Percentiles rank a stretch among this genome's conserved stretches.
These are phyloP conservation scores for Palythoa grandis DNA, from an alignment of 92 coral and sea anemone species.

Conservation along the genomic window DNA sequence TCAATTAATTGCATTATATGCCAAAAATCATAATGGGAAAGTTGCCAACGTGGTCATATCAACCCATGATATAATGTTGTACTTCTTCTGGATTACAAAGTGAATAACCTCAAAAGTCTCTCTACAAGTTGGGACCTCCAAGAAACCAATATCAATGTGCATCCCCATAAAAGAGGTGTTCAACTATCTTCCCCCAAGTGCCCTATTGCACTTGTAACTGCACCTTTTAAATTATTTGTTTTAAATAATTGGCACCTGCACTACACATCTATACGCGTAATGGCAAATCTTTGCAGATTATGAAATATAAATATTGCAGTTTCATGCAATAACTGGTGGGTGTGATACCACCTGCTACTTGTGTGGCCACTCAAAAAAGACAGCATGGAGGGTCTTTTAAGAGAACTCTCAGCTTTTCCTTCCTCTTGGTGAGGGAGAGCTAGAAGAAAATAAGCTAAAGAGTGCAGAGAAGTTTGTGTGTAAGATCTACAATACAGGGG, in stretches of 20 bases:
- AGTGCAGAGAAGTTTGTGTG: constrained; percentile 59
- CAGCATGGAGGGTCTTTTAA: constrained; percentile 41
- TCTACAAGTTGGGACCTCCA: constrained; percentile 65
- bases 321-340: constrained; percentile 60
- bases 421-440: not conserved
- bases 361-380: constrained; percentile 42
- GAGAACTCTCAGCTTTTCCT: constrained; percentile 33
- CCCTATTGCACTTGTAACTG: constrained; percentile 61
- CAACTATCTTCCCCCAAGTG: constrained; percentile 48
- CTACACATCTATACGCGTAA: too few species aligned
- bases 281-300: too few species aligned
- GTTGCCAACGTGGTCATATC: constrained; percentile 47
- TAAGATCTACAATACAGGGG: constrained; percentile 48
- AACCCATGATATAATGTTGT: constrained; percentile 60
- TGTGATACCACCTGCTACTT: constrained; percentile 54
- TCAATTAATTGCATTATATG: constrained; percentile 49
- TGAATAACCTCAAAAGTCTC: constrained; percentile 29
- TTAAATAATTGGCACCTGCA: too few species aligned
- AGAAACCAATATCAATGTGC: constrained; percentile 56
- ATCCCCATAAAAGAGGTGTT: constrained; percentile 51
- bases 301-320: too few species aligned
- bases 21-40: constrained; percentile 28
- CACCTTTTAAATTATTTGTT: too few species aligned
- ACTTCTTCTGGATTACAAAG: constrained; percentile 58
- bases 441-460: constrained; percentile 47